Percentiles rank a stretch among this genome's conserved stretches.
These are phyloP conservation scores for Melinaea marsaeus DNA, from an alignment of 2,888 invertebrate genomes.

Conservation along the genomic window DNA sequence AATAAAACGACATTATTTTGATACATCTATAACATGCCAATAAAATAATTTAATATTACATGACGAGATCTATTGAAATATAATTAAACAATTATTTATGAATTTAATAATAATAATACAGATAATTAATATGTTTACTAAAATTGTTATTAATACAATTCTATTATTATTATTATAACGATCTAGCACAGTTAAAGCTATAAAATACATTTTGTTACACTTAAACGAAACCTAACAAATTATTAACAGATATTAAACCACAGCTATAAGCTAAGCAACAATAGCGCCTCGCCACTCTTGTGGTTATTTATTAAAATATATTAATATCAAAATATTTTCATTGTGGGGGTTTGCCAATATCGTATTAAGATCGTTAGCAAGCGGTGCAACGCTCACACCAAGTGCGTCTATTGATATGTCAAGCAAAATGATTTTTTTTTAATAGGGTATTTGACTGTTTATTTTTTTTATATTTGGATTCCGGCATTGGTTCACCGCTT, in stretches of 20 bases:
- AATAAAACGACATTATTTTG: slow-evolving; percentile 41
- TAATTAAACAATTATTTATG: slow-evolving; percentile 33
- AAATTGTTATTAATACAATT: slow-evolving; percentile 31
- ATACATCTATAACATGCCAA: slow-evolving; percentile 10
- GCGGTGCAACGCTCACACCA: slow-evolving; percentile 67
- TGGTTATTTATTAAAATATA: slow-evolving; percentile 34
- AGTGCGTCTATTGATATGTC: slow-evolving; percentile 59
- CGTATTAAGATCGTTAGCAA: slow-evolving; percentile 58
- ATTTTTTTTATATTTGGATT: background rate
- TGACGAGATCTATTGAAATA: slow-evolving; percentile 49
- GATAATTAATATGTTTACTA: slow-evolving; percentile 38
- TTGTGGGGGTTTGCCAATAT: slow-evolving; percentile 77
- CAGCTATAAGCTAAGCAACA: slow-evolving; percentile 72
- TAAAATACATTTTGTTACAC: slow-evolving; percentile 15
- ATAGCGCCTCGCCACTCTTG: slow-evolving; percentile 41
- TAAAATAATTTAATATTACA: slow-evolving; percentile 31
- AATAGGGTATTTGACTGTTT: slow-evolving; percentile 30
- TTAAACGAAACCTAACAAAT: slow-evolving; percentile 35
- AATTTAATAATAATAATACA: slow-evolving; percentile 44
- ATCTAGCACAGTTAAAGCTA: slow-evolving; percentile 22
- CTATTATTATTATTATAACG: slow-evolving; percentile 7
- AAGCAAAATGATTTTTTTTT: slow-evolving; percentile 49
- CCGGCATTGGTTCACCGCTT: background rate
- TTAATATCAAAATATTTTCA: slow-evolving; percentile 57
- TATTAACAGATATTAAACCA: slow-evolving; percentile 44